Conservation (phyloP, 2,113 vertebrate species). For the Mugil cephalus region DNA sequence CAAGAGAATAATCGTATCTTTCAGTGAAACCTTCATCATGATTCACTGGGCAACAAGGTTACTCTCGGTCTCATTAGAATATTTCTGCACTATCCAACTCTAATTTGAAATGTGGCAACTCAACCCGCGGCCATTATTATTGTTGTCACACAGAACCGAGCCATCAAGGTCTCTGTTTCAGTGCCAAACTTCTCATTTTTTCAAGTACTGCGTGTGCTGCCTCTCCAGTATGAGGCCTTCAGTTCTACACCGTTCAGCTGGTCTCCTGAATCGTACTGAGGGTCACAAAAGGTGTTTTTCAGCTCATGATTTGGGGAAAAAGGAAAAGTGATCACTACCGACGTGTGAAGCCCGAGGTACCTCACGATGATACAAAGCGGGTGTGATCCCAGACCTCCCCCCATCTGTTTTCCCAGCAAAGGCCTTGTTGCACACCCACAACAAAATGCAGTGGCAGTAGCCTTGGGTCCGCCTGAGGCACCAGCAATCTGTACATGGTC, state of each 20-base stretch:
- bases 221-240: conserved; percentile 6
- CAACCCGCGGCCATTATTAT: conserved; percentile 52
- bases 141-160: conserved; percentile 58
- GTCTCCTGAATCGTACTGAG: conserved; percentile 13
- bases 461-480: conserved; percentile 58
- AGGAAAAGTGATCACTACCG: conserved; percentile 35
- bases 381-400: conserved; percentile 46
- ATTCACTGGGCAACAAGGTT: conserved; percentile 46
- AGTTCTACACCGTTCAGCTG: background rate
- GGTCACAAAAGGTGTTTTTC: conserved; percentile 29
- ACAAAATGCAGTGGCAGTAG: conserved; percentile 50
- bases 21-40: conserved; percentile 44
- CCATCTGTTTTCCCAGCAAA: conserved; percentile 57
- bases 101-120: conserved; percentile 39
- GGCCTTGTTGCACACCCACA: conserved; percentile 50
- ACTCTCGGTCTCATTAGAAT: conserved; percentile 39
- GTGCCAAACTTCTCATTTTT: conserved; percentile 38
- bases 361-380: conserved; percentile 46
- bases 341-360: conserved; percentile 54
- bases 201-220: conserved; percentile 35
- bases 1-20: conserved; percentile 3
- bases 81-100: conserved; percentile 28
- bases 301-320: background rate
- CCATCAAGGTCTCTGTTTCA: conserved; percentile 34
- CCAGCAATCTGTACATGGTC: conserved; percentile 24